These are phyloP conservation scores for Sylvietta virens DNA, from an alignment of 2,113 vertebrate genomes.

Conservation along the genomic window DNA sequence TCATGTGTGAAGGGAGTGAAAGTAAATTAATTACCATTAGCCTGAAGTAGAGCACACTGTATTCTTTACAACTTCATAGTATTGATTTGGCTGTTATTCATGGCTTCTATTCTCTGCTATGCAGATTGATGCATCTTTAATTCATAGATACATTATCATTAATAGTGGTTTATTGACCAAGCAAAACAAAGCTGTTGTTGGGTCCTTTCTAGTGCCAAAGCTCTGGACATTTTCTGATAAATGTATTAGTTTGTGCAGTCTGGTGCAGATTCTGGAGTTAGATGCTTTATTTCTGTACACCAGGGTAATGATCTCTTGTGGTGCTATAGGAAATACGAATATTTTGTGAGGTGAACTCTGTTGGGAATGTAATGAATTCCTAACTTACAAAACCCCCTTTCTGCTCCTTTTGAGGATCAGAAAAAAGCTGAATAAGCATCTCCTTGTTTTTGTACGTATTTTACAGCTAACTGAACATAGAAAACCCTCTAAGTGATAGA, in stretches of 20 bases:
- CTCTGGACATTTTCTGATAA: not conserved
- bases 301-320: not conserved
- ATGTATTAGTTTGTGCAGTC: not conserved
- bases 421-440: not conserved
- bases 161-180: conserved; percentile 35
- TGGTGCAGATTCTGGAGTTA: not conserved
- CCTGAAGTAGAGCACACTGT: not conserved
- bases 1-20: not conserved
- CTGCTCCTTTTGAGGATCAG: not conserved
- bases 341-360: not conserved
- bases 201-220: not conserved
- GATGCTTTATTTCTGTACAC: not conserved
- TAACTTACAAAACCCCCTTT: not conserved
- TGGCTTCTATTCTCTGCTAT: conserved; percentile 5
- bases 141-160: conserved; percentile 34
- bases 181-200: conserved; percentile 12
- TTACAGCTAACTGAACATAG: not conserved
- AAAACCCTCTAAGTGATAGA: not conserved
- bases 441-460: fast-evolving
- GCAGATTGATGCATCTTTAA: conserved; percentile 48
- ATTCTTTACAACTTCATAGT: conserved; percentile 16
- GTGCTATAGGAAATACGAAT: not conserved
- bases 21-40: conserved; percentile 40
- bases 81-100: conserved; percentile 48
- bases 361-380: not conserved